A percentile compares a stretch with the other conserved stretches of the same genome.
Conservation (phyloP, 2,113 vertebrate species). For the Polypterus senegalus region DNA sequence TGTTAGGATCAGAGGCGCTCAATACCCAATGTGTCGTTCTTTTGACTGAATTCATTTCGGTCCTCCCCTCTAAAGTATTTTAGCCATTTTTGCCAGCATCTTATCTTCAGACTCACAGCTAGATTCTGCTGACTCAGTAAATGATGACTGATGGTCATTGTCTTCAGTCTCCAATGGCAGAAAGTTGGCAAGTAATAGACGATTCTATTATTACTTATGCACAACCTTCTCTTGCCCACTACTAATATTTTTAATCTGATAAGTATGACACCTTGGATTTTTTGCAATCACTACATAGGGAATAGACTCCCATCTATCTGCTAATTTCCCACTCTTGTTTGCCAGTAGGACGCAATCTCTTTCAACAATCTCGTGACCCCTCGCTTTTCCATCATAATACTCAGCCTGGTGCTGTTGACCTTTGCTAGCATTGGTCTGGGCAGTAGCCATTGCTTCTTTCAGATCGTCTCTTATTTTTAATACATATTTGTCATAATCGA, state of each 20-base stretch:
- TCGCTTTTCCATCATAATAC: slow-evolving; percentile 6
- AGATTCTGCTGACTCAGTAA: no score
- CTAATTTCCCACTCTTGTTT: slow-evolving; percentile 10
- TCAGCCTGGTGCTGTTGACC: slow-evolving; percentile 3
- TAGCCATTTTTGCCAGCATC: no score
- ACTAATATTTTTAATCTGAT: neutral
- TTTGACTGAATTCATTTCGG: no score
- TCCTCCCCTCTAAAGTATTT: no score
- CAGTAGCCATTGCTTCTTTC: neutral
- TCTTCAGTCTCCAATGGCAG: slow-evolving; percentile 1
- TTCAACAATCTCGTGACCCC: neutral
- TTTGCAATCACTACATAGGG: neutral
- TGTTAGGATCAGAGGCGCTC: no score
- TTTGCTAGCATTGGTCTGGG: no score
- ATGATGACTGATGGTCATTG: no score
- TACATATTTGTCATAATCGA: slow-evolving; percentile 8
- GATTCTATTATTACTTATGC: slow-evolving; percentile 4
- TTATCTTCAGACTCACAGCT: no score
- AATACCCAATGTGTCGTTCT: no score
- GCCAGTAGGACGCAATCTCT: slow-evolving; percentile 8
- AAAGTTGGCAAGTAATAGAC: slow-evolving; percentile 9
- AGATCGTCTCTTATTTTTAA: slow-evolving; percentile 4
- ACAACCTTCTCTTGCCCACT: slow-evolving; percentile 6
- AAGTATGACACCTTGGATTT: slow-evolving; percentile 3
- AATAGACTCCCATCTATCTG: slow-evolving; percentile 7